Evolutionary conservation across 1,140 invertebrate genomes (phyloP).

Genomic region (Acromyrmex charruanus): DNA sequence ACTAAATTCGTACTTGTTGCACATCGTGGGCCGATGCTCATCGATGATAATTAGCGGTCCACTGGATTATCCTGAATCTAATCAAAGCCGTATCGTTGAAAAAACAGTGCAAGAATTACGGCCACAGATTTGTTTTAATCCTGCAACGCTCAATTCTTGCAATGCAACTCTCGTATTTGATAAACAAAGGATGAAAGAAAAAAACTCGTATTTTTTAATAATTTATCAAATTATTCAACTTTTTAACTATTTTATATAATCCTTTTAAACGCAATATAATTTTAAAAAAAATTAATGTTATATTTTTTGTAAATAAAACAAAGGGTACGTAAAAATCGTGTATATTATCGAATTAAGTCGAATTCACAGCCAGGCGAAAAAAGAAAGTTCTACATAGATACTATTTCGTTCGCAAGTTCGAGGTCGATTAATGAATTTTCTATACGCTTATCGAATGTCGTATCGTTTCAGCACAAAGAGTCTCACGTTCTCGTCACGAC

Average conservation of each 20-base stretch:
- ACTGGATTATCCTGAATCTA: slow-evolving; percentile 6
- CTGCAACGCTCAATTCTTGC: neutral
- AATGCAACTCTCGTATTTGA: neutral
- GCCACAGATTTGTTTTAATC: neutral
- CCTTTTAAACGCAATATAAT: neutral
- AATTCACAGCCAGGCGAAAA: neutral
- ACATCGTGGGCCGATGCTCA: slow-evolving; percentile 29
- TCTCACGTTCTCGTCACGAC: slow-evolving; percentile 66
- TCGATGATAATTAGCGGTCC: slow-evolving; percentile 26
- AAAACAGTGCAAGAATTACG: neutral
- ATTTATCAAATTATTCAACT: neutral
- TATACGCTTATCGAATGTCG: slow-evolving; percentile 10
- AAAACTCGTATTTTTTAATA: neutral
- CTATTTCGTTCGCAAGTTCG: neutral
- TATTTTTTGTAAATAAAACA: neutral
- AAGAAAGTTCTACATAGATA: neutral
- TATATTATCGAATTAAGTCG: neutral
- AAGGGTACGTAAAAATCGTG: neutral
- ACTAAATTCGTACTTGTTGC: slow-evolving; percentile 55
- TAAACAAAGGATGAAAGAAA: neutral
- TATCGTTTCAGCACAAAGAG: neutral
- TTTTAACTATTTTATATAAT: neutral
- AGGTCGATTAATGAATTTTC: slow-evolving; percentile 58
- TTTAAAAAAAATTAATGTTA: neutral
- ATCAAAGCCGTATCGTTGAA: neutral